These are phyloP conservation scores for Drosophila burlai DNA, from an alignment of 1,140 invertebrate genomes.

Conservation along the genomic window DNA sequence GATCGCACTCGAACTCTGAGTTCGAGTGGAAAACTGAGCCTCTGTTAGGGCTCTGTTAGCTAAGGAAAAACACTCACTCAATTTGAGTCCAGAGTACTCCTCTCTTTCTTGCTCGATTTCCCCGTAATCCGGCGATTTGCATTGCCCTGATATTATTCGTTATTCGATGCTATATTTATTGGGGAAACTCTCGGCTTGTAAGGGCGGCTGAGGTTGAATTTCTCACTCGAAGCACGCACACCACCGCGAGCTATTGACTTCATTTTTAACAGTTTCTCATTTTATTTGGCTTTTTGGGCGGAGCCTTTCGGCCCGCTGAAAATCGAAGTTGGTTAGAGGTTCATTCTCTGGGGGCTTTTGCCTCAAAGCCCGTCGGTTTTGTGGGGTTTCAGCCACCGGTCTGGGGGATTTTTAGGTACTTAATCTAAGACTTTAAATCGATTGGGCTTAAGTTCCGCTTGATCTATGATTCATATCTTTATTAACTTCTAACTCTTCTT, in stretches of 20 bases:
- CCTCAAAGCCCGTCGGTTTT: slow-evolving; percentile 19
- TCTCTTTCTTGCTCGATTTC: slow-evolving; percentile 10
- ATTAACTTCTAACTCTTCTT: neutral
- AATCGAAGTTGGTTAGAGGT: slow-evolving; percentile 55
- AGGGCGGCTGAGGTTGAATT: slow-evolving; percentile 49
- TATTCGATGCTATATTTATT: slow-evolving; percentile 74
- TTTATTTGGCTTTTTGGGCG: slow-evolving; percentile 69
- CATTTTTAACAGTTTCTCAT: slow-evolving; percentile 76
- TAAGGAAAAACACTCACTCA: slow-evolving; percentile 23
- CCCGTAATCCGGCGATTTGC: slow-evolving; percentile 55
- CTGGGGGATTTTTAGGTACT: neutral
- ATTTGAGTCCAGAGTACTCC: neutral
- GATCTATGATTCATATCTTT: slow-evolving; percentile 1
- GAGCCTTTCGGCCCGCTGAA: slow-evolving; percentile 43
- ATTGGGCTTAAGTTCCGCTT: no score
- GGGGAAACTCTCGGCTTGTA: slow-evolving; percentile 38
- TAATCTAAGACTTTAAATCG: neutral
- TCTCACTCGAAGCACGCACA: slow-evolving; percentile 36
- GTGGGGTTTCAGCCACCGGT: neutral
- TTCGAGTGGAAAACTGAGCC: slow-evolving; percentile 15
- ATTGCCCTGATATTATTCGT: slow-evolving; percentile 83
- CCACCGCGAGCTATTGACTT: slow-evolving; percentile 58
- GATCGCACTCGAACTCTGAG: slow-evolving; percentile 24
- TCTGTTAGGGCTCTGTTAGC: slow-evolving; percentile 44
- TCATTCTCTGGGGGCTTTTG: slow-evolving; percentile 10